Conservation (phyloP, 2,888 invertebrate genomes). For the Lepas anatifera region DNA sequence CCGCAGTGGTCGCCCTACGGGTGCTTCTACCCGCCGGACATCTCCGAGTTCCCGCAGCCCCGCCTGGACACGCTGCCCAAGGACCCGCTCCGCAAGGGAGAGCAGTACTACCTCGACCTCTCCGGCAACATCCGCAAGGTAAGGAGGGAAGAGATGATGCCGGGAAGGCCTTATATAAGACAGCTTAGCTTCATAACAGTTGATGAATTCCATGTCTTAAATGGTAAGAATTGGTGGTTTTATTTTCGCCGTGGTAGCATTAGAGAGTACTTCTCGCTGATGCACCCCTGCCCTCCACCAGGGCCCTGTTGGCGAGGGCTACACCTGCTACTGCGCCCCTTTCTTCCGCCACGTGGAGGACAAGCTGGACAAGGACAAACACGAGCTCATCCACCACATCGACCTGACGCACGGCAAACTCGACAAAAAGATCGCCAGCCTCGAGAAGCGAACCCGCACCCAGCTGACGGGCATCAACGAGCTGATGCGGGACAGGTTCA, state of each 20-base stretch:
- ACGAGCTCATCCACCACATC: constrained; percentile 62
- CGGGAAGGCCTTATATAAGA: too few relatives aligned
- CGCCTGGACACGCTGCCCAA: constrained; percentile 71
- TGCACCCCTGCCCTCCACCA: constrained; percentile 27
- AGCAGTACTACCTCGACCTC: constrained; percentile 87
- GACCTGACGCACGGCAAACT: constrained; percentile 65
- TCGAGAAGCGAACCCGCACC: constrained; percentile 58
- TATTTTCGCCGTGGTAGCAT: not conserved
- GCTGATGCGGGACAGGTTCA: constrained; percentile 40
- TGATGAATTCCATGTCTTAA: too few relatives aligned
- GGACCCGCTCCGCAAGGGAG: constrained; percentile 72
- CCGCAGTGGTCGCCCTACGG: constrained; percentile 72
- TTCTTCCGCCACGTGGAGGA: constrained; percentile 80
- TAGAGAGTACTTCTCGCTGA: too few relatives aligned
- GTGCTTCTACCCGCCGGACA: constrained; percentile 72
- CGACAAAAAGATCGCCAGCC: constrained; percentile 64
- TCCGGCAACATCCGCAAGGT: constrained; percentile 86
- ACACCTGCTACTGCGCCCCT: constrained; percentile 85
- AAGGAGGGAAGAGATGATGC: too few relatives aligned
- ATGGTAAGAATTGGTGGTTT: too few relatives aligned
- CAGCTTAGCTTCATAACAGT: too few relatives aligned
- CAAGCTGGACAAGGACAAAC: constrained; percentile 58
- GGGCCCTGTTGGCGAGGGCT: constrained; percentile 87
- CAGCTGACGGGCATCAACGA: constrained; percentile 47
- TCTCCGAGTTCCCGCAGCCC: constrained; percentile 69